Conservation (phyloP, 2,888 invertebrate genomes). For the Amphimallon solstitiale region DNA sequence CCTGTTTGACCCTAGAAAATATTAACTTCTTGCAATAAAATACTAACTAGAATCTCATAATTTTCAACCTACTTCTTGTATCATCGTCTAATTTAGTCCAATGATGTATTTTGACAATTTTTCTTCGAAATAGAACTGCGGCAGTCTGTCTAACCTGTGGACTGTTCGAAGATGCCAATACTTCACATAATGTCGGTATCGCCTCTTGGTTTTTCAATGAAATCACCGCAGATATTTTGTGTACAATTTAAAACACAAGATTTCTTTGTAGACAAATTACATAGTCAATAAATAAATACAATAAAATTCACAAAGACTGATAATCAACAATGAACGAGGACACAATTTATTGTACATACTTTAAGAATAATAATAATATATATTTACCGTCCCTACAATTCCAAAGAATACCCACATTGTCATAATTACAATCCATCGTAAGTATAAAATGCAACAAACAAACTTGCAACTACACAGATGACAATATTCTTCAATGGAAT, state of each 20-base stretch:
- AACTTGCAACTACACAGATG: too few relatives aligned
- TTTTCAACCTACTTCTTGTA: constrained; percentile 60
- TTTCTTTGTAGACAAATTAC: too few relatives aligned
- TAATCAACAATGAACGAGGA: too few relatives aligned
- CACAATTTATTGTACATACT: too few relatives aligned
- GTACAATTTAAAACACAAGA: constrained; percentile 40
- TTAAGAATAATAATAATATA: too few relatives aligned
- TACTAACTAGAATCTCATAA: not conserved
- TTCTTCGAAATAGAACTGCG: constrained; percentile 75
- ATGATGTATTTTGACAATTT: constrained; percentile 71
- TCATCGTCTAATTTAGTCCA: constrained; percentile 73
- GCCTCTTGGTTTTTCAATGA: constrained; percentile 73
- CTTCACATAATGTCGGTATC: constrained; percentile 71
- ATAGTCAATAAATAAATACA: too few relatives aligned
- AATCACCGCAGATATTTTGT: constrained; percentile 27
- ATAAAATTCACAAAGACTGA: too few relatives aligned
- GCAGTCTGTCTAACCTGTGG: constrained; percentile 79
- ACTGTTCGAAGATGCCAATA: constrained; percentile 70
- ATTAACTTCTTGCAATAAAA: not conserved
- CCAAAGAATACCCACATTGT: too few relatives aligned
- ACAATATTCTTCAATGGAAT: too few relatives aligned
- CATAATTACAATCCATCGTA: too few relatives aligned
- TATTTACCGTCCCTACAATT: too few relatives aligned
- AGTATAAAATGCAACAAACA: too few relatives aligned
- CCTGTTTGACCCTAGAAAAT: constrained; percentile 67